A percentile compares a stretch with the other conserved stretches of the same genome.
These are phyloP conservation scores for Lobophora halterata DNA, from an alignment of 2,888 invertebrate genomes.

Conservation along the genomic window DNA sequence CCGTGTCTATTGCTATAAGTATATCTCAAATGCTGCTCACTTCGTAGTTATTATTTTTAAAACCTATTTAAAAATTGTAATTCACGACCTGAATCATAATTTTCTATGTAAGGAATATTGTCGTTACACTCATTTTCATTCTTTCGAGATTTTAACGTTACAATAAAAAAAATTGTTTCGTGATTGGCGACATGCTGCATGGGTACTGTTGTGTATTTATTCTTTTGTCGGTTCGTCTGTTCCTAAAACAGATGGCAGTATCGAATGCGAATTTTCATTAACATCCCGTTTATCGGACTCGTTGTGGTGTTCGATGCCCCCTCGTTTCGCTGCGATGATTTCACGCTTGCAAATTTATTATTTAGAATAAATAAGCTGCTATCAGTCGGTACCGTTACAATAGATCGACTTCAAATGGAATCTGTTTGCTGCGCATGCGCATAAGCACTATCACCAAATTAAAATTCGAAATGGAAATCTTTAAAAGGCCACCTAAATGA, in stretches of 20 bases:
- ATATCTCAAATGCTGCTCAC: too few relatives aligned
- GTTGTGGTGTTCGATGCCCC: slow-evolving; percentile 7
- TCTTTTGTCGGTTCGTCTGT: background rate
- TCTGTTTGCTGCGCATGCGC: background rate
- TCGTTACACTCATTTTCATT: too few relatives aligned
- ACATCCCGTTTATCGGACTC: slow-evolving; percentile 9
- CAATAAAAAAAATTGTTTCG: too few relatives aligned
- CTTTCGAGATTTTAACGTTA: too few relatives aligned
- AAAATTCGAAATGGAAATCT: too few relatives aligned
- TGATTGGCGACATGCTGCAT: slow-evolving; percentile 1
- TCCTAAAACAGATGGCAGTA: slow-evolving; percentile 9
- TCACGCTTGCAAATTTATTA: slow-evolving; percentile 9
- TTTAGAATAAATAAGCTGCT: slow-evolving; percentile 1
- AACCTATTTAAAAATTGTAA: too few relatives aligned
- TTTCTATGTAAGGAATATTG: too few relatives aligned
- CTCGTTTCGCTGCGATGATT: slow-evolving; percentile 1
- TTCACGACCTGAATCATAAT: too few relatives aligned
- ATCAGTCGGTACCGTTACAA: background rate
- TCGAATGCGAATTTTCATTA: slow-evolving; percentile 5
- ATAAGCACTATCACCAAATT: background rate
- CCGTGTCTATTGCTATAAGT: too few relatives aligned
- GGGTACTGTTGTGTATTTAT: slow-evolving; percentile 3
- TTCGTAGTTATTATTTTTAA: too few relatives aligned
- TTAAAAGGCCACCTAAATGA: too few relatives aligned
- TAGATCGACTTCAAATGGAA: background rate